These are phyloP conservation scores for Punctoribates punctum DNA, from an alignment of 2,888 invertebrate species.

Conservation along the genomic window DNA sequence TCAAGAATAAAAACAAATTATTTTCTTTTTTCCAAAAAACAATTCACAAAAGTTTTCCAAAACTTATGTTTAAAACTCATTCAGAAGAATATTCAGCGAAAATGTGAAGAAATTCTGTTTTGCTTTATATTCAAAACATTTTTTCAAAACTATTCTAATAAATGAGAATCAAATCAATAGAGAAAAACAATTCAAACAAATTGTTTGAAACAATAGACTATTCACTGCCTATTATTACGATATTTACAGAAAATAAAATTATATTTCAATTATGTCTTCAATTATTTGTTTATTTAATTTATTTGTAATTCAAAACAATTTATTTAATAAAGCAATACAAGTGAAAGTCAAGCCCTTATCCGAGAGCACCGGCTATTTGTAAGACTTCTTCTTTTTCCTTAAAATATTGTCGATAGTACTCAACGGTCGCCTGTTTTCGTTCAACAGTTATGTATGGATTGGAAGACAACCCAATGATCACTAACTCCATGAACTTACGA, in stretches of 20 bases:
- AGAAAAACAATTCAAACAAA: not conserved
- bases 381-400: constrained; percentile 70
- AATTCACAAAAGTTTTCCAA: not conserved
- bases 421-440: constrained; percentile 81
- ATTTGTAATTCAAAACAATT: constrained; percentile 10
- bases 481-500: constrained; percentile 95
- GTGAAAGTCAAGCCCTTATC: constrained; percentile 19
- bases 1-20: not conserved
- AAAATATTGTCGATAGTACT: constrained; percentile 90
- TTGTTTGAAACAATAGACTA: not conserved
- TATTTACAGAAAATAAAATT: not conserved
- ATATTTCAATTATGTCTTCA: not conserved
- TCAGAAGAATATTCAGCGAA: not conserved
- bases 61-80: constrained; percentile 5
- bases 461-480: constrained; percentile 85
- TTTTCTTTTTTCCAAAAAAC: not conserved
- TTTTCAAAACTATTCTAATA: not conserved
- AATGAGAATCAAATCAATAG: not conserved
- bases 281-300: constrained; percentile 2
- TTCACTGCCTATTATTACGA: constrained; percentile 11
- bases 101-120: not conserved
- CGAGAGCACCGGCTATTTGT: constrained; percentile 59
- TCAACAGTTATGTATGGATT: constrained; percentile 83
- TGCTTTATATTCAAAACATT: constrained; percentile 2
- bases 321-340: constrained; percentile 18